Evolutionary conservation across 1,140 invertebrate species (phyloP), one percentile per base, ranked within the genome.

Genomic region (Trigoniulus corallinus): DNA sequence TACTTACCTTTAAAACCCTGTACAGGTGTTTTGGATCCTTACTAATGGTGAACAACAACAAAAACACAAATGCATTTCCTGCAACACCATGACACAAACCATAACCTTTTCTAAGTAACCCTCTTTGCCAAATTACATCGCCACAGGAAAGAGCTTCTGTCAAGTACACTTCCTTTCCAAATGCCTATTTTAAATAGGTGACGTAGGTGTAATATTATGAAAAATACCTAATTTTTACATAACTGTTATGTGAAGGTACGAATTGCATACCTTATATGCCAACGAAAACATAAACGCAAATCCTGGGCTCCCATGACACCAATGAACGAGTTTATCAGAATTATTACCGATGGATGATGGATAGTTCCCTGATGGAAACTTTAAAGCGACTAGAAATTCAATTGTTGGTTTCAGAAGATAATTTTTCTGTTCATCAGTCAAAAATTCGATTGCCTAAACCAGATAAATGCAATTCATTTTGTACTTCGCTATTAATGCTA

Each of bases 261-360:
- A 34, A 54, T 26, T 34, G 4, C 13, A 48, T 67, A 88, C 86
- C 72, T 86, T 68, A 62, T 82, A 78, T 37, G 88, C 87, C 58
- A 77, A 64, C 50, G 74, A 64, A 58, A 85, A 82, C 49, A 89
- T 68, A 59, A 81, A 76, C 15, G 88, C 72, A 67, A 86, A 81
- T 18, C 88, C 89, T 42, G 91, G 84, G 21, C 88, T 85, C 15
- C 92, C 92, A 65, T 95, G 89, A 72, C 91, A 95, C 91, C 91
- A 96, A 57, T 95, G 91, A 1, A 95, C 78, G 40, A 94, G 72
- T 65, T 75, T 77, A 62, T 94, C 87, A n/a, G 59, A 58, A 27
- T 66, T 67, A 56, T 75, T 81, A 15, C 75, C 77, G 1, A 82
- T 47, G 0, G 88, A 91, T 0, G 88, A 92, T 2, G 84, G 84